Percentiles rank a stretch among this genome's conserved stretches.
These are phyloP conservation scores for Melanotaenia duboulayi DNA, from an alignment of 2,113 vertebrate species.

Conservation along the genomic window DNA sequence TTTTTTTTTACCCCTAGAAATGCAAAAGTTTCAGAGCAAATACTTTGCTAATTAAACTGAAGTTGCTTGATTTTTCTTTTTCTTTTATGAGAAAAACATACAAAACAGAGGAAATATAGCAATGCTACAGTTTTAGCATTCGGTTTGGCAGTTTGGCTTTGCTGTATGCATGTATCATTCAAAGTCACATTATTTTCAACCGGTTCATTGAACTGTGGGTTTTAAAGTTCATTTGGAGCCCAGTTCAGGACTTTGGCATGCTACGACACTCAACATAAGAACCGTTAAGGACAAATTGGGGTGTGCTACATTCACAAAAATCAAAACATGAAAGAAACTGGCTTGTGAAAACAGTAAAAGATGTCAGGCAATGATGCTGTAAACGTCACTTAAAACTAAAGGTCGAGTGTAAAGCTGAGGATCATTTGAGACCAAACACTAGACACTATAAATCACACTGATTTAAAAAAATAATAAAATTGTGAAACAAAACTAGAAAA, in stretches of 20 bases:
- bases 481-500: conserved; percentile 12
- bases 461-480: conserved; percentile 34
- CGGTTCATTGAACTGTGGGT: background rate
- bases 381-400: conserved; percentile 25
- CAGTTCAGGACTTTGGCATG: conserved; percentile 60
- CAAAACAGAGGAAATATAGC: background rate
- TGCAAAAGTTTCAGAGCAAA: conserved; percentile 1
- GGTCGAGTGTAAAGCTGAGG: conserved; percentile 40
- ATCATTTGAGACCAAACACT: conserved; percentile 27
- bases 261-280: conserved; percentile 40
- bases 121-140: background rate
- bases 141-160: background rate
- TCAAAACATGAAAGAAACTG: conserved; percentile 31
- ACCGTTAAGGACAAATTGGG: conserved; percentile 9
- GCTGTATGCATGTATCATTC: background rate
- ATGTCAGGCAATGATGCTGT: conserved; percentile 7
- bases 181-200: background rate
- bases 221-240: conserved; percentile 31
- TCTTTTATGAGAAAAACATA: background rate
- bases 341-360: conserved; percentile 20
- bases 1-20: background rate
- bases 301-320: conserved; percentile 51
- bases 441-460: conserved; percentile 35
- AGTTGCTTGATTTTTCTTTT: no score
- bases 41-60: background rate